Evolutionary conservation across 2,797 vertebrate genomes (phyloP), one percentile per base, ranked within the genome.

Genomic region (Scyliorhinus canicula): DNA sequence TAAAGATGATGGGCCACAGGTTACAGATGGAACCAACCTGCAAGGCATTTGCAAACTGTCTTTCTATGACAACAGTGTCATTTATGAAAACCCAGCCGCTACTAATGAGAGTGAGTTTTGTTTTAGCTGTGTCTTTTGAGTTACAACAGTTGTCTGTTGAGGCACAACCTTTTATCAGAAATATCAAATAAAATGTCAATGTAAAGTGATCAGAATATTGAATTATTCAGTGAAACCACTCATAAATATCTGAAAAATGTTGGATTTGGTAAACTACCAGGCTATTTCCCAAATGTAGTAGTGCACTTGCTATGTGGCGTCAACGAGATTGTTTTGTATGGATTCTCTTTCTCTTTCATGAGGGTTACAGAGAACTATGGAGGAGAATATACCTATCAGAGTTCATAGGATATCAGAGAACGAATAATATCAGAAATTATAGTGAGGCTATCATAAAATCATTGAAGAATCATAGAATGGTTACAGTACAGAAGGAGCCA

Each of bases 1-100:
- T 88, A 26, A 55, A 21, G 4, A 74, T 44, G 71, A 60, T 57
- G 52, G 82, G 65, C 82, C 79, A 52, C 50, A 65, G 28, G 50
- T 67, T 19, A 96, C 95, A 95, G 96, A 95, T 96, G 95, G 95
- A 96, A 96, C 95, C 96, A 91, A 47, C 77, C 95, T 95, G 52
- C 95, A 95, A 8, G 95, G 96, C 4, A 95, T 95, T n/a, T 96
- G 95, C 95, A 88, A 95, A 19, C 93, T 95, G 95, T 95, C 95
- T n/a, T 94, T 74, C 93, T 94, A 94, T 63, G 85, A 95, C 95
- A 95, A 93, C 82, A 91, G 85, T 44, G 84, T 95, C 79, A 85
- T 95, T 63, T 95, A 90, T 63, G 95, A 84, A 65, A 95, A 95
- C 77, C 95, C 95, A 95, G 95, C 95, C 63, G 95, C 55, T 55